Conservation (phyloP, 2,888 invertebrate genomes). For the Hirtodrosophila trivittata region DNA sequence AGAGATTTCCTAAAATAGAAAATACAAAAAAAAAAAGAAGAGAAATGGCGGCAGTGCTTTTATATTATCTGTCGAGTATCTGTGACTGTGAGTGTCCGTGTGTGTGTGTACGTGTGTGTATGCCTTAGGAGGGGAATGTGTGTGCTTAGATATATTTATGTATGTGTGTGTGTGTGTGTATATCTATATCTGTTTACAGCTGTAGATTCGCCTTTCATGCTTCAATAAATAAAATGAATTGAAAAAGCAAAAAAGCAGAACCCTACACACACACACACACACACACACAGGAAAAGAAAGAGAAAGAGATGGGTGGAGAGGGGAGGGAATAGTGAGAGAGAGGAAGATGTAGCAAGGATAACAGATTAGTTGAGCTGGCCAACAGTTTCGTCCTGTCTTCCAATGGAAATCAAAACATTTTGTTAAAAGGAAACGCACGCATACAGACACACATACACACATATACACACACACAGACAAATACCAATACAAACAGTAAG, state of each 20-base stretch:
- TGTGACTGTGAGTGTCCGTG: constrained; percentile 19
- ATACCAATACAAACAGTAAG: not conserved
- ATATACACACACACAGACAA: constrained; percentile 8
- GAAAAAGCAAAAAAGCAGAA: constrained; percentile 67
- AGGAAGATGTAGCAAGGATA: constrained; percentile 53
- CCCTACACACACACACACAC: constrained; percentile 19
- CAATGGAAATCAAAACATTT: constrained; percentile 76
- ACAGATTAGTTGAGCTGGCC: constrained; percentile 75
- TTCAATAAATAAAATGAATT: constrained; percentile 79
- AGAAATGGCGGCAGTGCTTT: constrained; percentile 32
- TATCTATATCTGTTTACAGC: constrained; percentile 53
- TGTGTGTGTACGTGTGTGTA: constrained; percentile 30
- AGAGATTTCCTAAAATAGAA: constrained; percentile 18
- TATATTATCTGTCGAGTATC: constrained; percentile 40
- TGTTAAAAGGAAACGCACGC: constrained; percentile 69
- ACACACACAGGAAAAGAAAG: not conserved
- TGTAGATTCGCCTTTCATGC: constrained; percentile 69
- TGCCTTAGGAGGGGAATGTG: constrained; percentile 25
- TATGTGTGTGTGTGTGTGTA: constrained; percentile 33
- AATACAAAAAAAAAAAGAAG: constrained; percentile 9
- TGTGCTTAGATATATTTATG: constrained; percentile 16
- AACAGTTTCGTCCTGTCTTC: constrained; percentile 57
- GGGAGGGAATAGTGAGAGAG: constrained; percentile 6
- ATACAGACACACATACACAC: constrained; percentile 26
- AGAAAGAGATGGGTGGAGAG: not conserved